These are phyloP conservation scores for Eupsilia transversa DNA, from an alignment of 2,888 invertebrate genomes.

Conservation along the genomic window DNA sequence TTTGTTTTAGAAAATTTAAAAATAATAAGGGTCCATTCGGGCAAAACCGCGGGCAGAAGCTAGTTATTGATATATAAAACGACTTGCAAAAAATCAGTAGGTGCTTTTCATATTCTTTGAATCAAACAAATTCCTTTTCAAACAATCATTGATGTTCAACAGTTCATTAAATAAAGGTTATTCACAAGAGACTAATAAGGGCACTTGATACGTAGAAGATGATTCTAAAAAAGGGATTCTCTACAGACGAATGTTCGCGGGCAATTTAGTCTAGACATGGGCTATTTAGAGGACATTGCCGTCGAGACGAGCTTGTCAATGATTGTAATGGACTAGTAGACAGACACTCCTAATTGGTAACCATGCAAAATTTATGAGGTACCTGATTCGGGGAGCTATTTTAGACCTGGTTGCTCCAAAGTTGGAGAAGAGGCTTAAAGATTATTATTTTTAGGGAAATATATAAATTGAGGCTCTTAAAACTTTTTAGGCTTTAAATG, in stretches of 20 bases:
- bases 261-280: constrained; percentile 59
- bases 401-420: neutral
- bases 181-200: constrained; percentile 11
- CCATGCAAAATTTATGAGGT: neutral
- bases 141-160: constrained; percentile 7
- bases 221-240: constrained; percentile 4
- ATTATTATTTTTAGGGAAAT: too few species aligned
- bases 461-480: too few species aligned
- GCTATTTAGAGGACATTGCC: constrained; percentile 45
- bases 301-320: constrained; percentile 41
- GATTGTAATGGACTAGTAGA: constrained; percentile 8
- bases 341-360: constrained; percentile 9
- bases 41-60: too few species aligned
- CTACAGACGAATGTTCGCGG: constrained; percentile 37
- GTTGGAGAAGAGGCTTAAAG: neutral
- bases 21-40: too few species aligned
- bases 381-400: neutral
- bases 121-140: constrained; percentile 7
- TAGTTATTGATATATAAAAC: neutral
- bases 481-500: too few species aligned
- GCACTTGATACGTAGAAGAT: constrained; percentile 12
- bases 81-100: neutral
- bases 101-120: constrained; percentile 3
- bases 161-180: constrained; percentile 11
- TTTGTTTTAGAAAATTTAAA: too few species aligned